Evolutionary conservation across 35 echinoderm and acorn worm species (phyloP), one percentile per base, ranked within the genome.

Genomic region (Nesometra sesokonis): DNA sequence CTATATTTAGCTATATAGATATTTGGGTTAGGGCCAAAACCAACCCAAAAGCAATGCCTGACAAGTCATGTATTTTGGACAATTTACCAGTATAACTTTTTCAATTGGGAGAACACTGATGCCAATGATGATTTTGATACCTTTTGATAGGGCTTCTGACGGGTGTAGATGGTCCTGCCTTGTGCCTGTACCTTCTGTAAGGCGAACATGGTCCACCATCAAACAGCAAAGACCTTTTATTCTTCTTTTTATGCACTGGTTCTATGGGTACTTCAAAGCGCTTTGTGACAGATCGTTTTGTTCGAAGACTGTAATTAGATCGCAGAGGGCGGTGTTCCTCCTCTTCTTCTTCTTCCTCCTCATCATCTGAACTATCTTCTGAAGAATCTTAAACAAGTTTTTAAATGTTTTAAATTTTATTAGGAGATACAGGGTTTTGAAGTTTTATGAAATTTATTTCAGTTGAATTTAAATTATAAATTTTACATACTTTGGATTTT

Each of bases 251-350:
- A 21, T 37, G 13, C 2, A 46, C 35, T 13, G 36, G 36, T 33
- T 87, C 86, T 38, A 87, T 78, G n/a, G 86, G 86, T 11, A 87
- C 86, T 35, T 87, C 86, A 87, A 87, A 87, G 0, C 86, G 76
- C 33, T 87, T 87, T 0, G 86, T 79, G 0, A 38, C 77, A 4
- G 78, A 77, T 47, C 86, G 43, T 35, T 87, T 77, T 80, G 78
- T 35, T 37, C 86, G 78, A 30, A 87, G 86, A 29, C 79, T 77
- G 77, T 87, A 87, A 32, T 79, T 80, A 31, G 39, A 40, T 13
- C 77, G 32, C 33, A 23, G 84, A 9, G 23, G 37, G 36, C 85
- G 82, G 32, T 82, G 76, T 34, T 92, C 91, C 31, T 34, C 38
- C 29, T 88, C 81, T 0, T 84, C 81, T 3, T 84, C 81, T 57